Conservation (phyloP, 2,888 invertebrate genomes). For the Mimachlamys varia region DNA sequence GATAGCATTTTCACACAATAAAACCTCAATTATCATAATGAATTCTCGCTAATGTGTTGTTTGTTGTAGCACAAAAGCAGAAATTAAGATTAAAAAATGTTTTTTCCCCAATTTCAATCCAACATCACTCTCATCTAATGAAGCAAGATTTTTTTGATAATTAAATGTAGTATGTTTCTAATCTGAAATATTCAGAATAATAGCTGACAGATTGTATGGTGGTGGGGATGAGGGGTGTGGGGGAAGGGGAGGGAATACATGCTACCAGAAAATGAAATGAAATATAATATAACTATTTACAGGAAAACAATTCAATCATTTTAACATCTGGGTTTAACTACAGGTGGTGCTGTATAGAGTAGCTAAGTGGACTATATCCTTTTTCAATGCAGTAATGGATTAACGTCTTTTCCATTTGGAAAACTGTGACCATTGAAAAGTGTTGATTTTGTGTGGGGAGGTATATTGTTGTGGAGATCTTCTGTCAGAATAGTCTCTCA, state of each 20-base stretch:
- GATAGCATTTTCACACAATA: background rate
- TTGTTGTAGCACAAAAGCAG: conserved; percentile 7
- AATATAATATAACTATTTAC: background rate
- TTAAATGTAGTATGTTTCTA: background rate
- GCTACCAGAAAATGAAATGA: background rate
- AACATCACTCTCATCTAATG: background rate
- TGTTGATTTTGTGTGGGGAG: too few species aligned
- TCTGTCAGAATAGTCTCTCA: too few species aligned
- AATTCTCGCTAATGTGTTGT: background rate
- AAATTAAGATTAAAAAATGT: background rate
- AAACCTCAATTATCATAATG: background rate
- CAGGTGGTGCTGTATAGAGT: too few species aligned
- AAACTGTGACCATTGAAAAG: too few species aligned
- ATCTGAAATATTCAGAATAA: background rate
- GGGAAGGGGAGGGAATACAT: background rate
- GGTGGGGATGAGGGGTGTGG: too few species aligned
- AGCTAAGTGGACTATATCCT: too few species aligned
- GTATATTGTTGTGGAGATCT: too few species aligned
- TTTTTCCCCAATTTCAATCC: background rate
- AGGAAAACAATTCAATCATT: too few species aligned
- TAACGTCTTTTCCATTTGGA: too few species aligned
- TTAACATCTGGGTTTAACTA: too few species aligned
- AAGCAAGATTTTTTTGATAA: background rate
- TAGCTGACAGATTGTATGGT: background rate
- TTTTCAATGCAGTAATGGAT: too few species aligned